Base-by-base conservation (phyloP, 2,797 vertebrate genomes). In the Coendou prehensilis region DNA sequence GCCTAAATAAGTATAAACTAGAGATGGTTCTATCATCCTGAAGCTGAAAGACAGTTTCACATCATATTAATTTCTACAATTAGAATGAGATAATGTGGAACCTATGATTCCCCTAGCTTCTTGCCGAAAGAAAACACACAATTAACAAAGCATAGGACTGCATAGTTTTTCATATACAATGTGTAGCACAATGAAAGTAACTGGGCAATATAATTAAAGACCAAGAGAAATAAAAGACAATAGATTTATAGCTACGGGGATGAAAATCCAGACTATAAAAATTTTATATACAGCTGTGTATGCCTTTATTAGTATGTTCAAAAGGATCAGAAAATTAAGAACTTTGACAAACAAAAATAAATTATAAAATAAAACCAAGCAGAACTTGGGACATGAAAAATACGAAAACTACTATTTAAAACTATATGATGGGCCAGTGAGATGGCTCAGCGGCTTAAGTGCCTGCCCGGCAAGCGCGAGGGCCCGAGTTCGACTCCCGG, bases 41-140 rank as follows among this genome's bases (percentile, higher is more conserved):
- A 6, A 41, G 56, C 80, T 67, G 15, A 93, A 91, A n/a, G 7
- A 23, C 6, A 69, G 14, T 23, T 80, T 93, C 63, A 20, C 26
- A 37, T 87, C 50, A 57, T 33, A 50, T 59, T 67, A 69, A 94
- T 59, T 63, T 93, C 89, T 88, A 83, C 86, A 71, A 63, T 92
- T 92, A 96, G 79, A 92, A 56, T 11, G 26, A 56, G 45, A 69
- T 75, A 17, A 61, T 86, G 85, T 87, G 28, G 71, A 56, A 59
- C n/a, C 33, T 33, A 22, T 54, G 47, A 26, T 76, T 33, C 67
- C 52, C 54, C 71, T 63, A 69, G 57, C 30, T 47, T 78, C 59
- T 78, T 64, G 57, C 37, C 63, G 56, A 76, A 78, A 81, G 13
- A 79, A 89, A 90, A 73, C 17, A 84, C 14, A 47, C 23, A 63